Evolutionary conservation across 2,797 vertebrate species (phyloP).

Genomic region (Trematomus bernacchii): DNA sequence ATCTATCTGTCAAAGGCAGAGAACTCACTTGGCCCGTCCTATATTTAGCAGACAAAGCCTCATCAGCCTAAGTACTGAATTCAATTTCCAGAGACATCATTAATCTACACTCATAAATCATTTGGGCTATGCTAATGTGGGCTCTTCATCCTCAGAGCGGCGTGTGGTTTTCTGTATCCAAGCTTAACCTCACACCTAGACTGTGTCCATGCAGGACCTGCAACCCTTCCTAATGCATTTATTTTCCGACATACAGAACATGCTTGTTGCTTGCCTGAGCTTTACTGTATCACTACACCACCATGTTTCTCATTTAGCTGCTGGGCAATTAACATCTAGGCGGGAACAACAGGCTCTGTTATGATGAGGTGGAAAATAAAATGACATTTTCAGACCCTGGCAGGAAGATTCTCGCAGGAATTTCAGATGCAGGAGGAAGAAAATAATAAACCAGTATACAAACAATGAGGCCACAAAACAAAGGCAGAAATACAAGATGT

Average conservation of each 20-base stretch:
- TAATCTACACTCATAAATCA: constrained; percentile 78
- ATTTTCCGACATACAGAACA: constrained; percentile 31
- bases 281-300: constrained; percentile 26
- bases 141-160: constrained; percentile 36
- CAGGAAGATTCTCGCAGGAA: constrained; percentile 23
- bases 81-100: constrained; percentile 73
- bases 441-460: constrained; percentile 38
- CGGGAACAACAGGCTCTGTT: constrained; percentile 32
- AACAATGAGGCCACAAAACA: constrained; percentile 22
- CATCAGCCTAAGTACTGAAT: constrained; percentile 80
- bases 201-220: not conserved
- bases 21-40: constrained; percentile 53
- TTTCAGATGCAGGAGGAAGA: constrained; percentile 21
- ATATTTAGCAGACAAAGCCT: constrained; percentile 81
- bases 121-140: constrained; percentile 57
- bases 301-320: constrained; percentile 49
- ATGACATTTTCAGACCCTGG: constrained; percentile 33
- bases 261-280: not conserved
- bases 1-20: constrained; percentile 60
- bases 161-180: constrained; percentile 23
- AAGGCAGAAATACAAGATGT: constrained; percentile 1
- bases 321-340: constrained; percentile 55
- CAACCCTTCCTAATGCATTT: not conserved
- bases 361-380: not conserved
- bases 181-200: constrained; percentile 3